phyloP scores from a whole-genome alignment of 2,113 vertebrate genomes.

The Edolisoma coerulescens region DNA sequence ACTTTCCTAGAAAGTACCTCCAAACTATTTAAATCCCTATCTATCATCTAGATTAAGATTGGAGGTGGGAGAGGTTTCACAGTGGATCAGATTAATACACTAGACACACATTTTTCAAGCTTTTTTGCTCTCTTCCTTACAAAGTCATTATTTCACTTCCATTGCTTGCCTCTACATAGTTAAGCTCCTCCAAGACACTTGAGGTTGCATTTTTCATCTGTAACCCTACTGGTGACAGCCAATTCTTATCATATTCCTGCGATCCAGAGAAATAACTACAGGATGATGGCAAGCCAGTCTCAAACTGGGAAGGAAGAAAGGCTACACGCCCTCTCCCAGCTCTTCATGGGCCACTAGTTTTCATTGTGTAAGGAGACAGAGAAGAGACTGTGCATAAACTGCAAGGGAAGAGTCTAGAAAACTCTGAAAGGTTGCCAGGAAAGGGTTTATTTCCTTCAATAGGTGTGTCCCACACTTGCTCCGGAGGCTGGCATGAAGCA shows the following conservation, averaged over 20 bases:
- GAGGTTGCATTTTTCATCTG: neutral
- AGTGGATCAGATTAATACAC: neutral
- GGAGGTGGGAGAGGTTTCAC: neutral
- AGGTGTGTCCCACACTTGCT: neutral
- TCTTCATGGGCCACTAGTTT: neutral
- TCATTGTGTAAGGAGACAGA: neutral
- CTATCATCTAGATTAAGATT: neutral
- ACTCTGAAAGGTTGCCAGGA: neutral
- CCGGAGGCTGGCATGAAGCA: neutral
- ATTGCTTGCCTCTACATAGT: neutral
- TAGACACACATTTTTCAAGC: neutral
- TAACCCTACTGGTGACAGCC: neutral
- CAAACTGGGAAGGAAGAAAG: neutral
- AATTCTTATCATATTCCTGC: neutral
- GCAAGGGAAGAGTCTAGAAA: neutral
- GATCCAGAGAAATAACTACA: neutral
- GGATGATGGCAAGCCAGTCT: neutral
- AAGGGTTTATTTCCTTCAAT: neutral
- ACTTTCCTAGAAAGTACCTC: neutral
- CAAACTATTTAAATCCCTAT: neutral
- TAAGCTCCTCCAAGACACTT: neutral
- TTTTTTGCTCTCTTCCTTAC: neutral
- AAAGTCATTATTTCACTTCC: neutral
- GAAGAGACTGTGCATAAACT: neutral
- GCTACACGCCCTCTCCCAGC: neutral